A percentile compares a stretch with the other conserved stretches of the same genome.
These are phyloP conservation scores for Mesopsocus fuscifrons DNA, from an alignment of 2,888 invertebrate species.

Conservation along the genomic window DNA sequence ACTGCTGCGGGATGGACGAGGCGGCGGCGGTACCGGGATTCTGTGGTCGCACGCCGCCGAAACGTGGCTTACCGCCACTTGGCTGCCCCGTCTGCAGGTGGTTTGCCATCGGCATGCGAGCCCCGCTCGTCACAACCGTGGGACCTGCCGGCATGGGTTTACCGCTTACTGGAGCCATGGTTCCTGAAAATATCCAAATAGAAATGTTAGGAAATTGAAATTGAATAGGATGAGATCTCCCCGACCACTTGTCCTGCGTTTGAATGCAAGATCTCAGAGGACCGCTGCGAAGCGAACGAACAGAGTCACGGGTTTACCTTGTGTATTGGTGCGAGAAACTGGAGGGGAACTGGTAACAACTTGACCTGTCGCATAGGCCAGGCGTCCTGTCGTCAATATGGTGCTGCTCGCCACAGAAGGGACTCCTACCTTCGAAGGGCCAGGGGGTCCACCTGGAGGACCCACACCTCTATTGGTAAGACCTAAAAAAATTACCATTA, in stretches of 20 bases:
- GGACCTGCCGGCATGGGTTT: neutral
- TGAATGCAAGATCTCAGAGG: no score
- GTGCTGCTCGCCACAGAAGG: neutral
- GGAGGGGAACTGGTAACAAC: no score
- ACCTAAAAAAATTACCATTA: neutral
- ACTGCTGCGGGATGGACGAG: neutral
- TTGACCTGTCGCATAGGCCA: neutral
- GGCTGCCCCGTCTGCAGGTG: neutral
- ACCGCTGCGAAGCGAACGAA: no score
- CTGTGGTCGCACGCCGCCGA: neutral
- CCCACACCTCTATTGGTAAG: neutral
- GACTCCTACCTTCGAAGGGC: neutral
- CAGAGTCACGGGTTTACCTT: no score
- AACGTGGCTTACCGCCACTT: no score
- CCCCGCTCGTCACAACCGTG: neutral
- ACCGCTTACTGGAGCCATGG: no score
- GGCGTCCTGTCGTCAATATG: neutral
- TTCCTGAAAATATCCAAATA: no score
- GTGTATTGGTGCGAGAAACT: no score
- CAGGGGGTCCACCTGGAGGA: no score
- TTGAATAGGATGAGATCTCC: no score
- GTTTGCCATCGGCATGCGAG: neutral
- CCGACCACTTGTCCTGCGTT: no score
- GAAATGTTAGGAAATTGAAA: no score
- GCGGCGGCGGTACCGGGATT: neutral